These are phyloP conservation scores for Drosophila paranaensis DNA, from an alignment of 2,888 invertebrate genomes.

Conservation along the genomic window DNA sequence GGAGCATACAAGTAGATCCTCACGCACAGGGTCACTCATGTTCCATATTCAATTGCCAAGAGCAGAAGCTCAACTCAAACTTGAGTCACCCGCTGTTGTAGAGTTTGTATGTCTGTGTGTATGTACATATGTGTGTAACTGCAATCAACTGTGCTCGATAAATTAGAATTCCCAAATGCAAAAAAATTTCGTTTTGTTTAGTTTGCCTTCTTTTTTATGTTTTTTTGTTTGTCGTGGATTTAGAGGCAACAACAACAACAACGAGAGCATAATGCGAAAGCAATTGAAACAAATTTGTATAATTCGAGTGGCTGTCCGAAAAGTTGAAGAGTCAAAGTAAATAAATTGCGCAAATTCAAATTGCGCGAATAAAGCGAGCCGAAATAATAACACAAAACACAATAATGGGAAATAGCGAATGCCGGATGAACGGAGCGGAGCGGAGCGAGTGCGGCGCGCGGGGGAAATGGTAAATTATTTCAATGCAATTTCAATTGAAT, in stretches of 20 bases:
- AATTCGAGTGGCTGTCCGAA: slow-evolving; percentile 37
- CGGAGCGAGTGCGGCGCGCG: slow-evolving; percentile 6
- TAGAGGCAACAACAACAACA: slow-evolving; percentile 6
- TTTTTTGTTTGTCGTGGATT: slow-evolving; percentile 14
- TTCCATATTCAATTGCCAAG: background rate
- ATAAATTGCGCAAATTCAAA: slow-evolving; percentile 70
- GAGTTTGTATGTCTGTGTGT: background rate
- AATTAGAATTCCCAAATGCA: slow-evolving; percentile 2
- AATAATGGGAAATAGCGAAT: slow-evolving; percentile 60
- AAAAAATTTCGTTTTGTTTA: slow-evolving; percentile 5
- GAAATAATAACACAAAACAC: slow-evolving; percentile 32
- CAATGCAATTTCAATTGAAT: slow-evolving; percentile 68
- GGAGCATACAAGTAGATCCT: background rate
- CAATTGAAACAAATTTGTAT: slow-evolving; percentile 43
- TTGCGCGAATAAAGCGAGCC: slow-evolving; percentile 35
- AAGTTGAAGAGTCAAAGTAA: slow-evolving; percentile 68
- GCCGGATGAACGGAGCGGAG: slow-evolving; percentile 47
- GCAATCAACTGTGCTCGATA: slow-evolving; percentile 8
- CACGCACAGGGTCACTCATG: background rate
- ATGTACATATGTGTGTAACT: background rate
- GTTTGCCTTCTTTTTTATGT: background rate
- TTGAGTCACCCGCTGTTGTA: background rate
- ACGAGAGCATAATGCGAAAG: slow-evolving; percentile 24
- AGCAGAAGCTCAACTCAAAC: background rate
- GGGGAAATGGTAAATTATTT: slow-evolving; percentile 65